phyloP scores from a whole-genome alignment of 2,113 vertebrate genomes.

The Lophochroa leadbeateri region DNA sequence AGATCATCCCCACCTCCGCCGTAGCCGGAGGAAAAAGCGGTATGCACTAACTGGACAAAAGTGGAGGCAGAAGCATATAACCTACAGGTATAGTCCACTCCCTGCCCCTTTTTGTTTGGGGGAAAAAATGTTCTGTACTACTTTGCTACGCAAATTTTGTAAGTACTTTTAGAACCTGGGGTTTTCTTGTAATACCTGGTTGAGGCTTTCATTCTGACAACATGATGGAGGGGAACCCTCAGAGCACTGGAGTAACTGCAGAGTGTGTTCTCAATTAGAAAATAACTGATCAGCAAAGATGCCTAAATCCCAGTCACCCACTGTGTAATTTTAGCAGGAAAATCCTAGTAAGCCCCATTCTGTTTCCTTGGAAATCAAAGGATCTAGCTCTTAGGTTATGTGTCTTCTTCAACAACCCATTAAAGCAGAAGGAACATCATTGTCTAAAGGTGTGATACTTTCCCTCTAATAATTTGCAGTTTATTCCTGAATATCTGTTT shows the following conservation, averaged over 20 bases:
- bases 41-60: constrained; percentile 97
- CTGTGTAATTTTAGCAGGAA: neutral
- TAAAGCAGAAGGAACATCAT: neutral
- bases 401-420: neutral
- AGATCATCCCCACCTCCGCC: constrained; percentile 89
- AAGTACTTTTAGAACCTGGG: neutral
- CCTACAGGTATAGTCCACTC: constrained; percentile 86
- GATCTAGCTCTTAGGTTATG: neutral
- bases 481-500: neutral
- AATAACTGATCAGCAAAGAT: neutral
- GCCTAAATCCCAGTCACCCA: neutral
- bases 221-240: neutral
- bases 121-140: neutral
- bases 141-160: neutral
- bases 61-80: constrained; percentile 96
- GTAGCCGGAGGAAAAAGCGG: constrained; percentile 89
- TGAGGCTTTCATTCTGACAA: neutral
- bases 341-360: neutral
- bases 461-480: neutral
- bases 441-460: neutral
- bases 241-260: neutral
- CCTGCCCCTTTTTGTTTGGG: neutral
- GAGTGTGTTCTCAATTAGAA: neutral
- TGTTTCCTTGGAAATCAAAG: neutral
- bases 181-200: neutral